phyloP scores from a whole-genome alignment of 2,113 vertebrate genomes.

The Leptobrachium leishanense region DNA sequence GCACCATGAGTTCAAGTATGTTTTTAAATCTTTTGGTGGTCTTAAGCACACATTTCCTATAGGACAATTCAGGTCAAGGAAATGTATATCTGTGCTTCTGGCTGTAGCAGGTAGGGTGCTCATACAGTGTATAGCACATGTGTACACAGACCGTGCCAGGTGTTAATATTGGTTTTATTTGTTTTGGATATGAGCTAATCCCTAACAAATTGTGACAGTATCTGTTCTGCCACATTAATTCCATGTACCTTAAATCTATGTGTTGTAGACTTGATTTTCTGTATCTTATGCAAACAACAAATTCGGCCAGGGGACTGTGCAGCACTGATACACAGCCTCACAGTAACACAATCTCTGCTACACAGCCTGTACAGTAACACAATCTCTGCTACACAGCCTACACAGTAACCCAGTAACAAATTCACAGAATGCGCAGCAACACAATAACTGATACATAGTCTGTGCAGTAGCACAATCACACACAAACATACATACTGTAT shows the following conservation, averaged over 20 bases:
- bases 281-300: neutral
- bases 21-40: too few relatives aligned
- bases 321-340: neutral
- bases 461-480: too few relatives aligned
- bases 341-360: neutral
- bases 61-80: too few relatives aligned
- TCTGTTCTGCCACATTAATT: neutral
- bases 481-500: too few relatives aligned
- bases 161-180: neutral
- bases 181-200: neutral
- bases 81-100: too few relatives aligned
- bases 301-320: too few relatives aligned
- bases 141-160: neutral
- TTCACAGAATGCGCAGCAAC: too few relatives aligned
- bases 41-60: too few relatives aligned
- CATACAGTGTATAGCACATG: too few relatives aligned
- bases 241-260: neutral
- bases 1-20: too few relatives aligned
- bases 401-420: neutral
- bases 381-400: neutral
- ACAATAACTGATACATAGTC: too few relatives aligned
- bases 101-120: too few relatives aligned
- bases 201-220: neutral
- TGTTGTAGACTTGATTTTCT: neutral
- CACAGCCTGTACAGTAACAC: neutral